Base-by-base conservation (phyloP, 1,140 invertebrate species). In the Cydia pomonella region DNA sequence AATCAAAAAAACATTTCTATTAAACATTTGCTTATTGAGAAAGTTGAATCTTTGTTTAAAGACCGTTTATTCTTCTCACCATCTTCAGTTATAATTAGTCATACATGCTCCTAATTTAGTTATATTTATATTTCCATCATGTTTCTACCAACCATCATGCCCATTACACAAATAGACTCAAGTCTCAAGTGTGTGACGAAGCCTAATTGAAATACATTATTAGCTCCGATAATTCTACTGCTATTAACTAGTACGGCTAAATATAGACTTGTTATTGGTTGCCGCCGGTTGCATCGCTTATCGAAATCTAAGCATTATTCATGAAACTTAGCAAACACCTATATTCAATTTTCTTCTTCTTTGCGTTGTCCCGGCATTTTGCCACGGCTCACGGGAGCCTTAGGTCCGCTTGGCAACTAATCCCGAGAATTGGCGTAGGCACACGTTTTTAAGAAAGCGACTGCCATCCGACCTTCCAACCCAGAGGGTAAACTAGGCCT, bases 201-300 rank as follows among this genome's bases (percentile, higher is more conserved):
- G 63, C 25, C 62, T 66, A 33, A 66, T 66, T 66, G 29, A 66
- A 29, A 29, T 66, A 29, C 27, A 16, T 66, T 63, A 63, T 66
- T 66, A 66, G 63, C 23, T 66, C 63, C 25, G 3, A 63, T 63
- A 63, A 23, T 25, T 29, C 27, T 7, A 66, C 27, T 27, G 27
- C 62, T 27, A 59, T 9, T n/a, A 21, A 13, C 12, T 25, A 10
- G 5, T 33, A 29, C 63, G 63, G 12, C 63, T 66, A 66, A 66
- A 33, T 66, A 66, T 66, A 66, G 63, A 10, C 6, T 13, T 33
- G 63, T 66, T 66, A 29, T 25, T 29, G 23, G 16, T 16, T 64
- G 7, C 10, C 33, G 62, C 29, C 25, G 25, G 13, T 2, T 63
- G 25, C 62, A 27, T 33, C 16, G 50, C n/a, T 53, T 53, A 53